Evolutionary conservation across 2,113 vertebrate species (phyloP), one percentile per base, ranked within the genome.

Genomic region (Vidua macroura): DNA sequence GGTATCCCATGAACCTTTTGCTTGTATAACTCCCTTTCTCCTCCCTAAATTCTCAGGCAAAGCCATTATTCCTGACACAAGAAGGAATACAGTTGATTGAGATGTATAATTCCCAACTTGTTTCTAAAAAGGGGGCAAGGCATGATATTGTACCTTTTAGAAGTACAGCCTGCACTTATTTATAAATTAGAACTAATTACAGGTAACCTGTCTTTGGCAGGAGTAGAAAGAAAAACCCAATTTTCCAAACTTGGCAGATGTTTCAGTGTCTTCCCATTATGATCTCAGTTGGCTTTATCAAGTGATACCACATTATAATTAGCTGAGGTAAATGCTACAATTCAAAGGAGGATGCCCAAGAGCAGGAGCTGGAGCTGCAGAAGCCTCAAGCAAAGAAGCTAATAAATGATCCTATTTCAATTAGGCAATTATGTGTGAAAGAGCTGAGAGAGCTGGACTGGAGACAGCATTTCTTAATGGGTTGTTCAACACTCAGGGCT

Each of bases 101-200:
- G 92, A 83, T 56, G 49, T 62, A 62, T 86, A 64, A 92, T 52
- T 63, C 48, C 60, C 90, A 90, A 31, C 94, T 97, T 72, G 60
- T 68, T 86, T 92, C 53, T 95, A 46, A 93, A 93, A 95, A 82
- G 67, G 56, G 73, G 97, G 96, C 84, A 96, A 92, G 77, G 86
- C 93, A 94, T 56, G 77, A 74, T 64, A 74, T n/a, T 97, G 93
- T 97, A 58, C 88, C 90, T 95, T 96, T 97, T 73, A 94, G 95
- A 97, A 97, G 93, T 82, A 92, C 80, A 97, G 94, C 78, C 92
- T 95, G 95, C 96, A 97, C 94, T 96, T 96, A 96, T 96, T 94
- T 97, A 97, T 97, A 98, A 98, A 98, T 97, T 97, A 97, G 96
- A 97, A 93, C 97, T 97, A 97, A 98, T 97, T 97, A 97, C 96